Base-by-base conservation (phyloP, 2,113 vertebrate genomes). In the Macquaria australasica region DNA sequence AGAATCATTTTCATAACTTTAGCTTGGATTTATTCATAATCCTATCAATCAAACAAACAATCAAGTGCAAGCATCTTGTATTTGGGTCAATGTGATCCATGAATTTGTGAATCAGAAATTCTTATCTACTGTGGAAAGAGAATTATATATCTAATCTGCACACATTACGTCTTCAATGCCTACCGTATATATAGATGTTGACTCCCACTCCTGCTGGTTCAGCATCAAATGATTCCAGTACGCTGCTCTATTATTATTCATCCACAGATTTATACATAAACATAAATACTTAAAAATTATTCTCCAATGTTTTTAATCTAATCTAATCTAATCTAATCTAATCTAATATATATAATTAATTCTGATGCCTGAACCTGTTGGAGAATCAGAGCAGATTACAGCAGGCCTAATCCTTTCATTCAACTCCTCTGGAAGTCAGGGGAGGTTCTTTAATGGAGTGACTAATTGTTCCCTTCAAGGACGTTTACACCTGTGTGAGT, bases 401-500 rank as follows among this genome's bases (percentile, higher is more conserved):
- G n/a, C 21, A 31, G n/a, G 11, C 2, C 11, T 79, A 66, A 87
- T 88, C 78, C 75, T 58, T 60, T 81, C 62, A 51, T 73, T 81
- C 79, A 73, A 5, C 76, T 75, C 56, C 18, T 68, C 20, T 20
- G 25, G 10, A 53, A 8, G 60, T 62, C n/a, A 34, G 45, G 14
- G 34, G 34, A 48, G 66, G 60, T 67, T 60, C 69, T 82, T 71
- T 58, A 69, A 41, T 8, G 28, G 20, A 28, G 59, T 53, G 43
- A 79, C 43, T 69, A 75, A 69, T 59, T 41, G 58, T 37, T 82
- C 16, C 58, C 64, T 84, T 85, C 18, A n/a, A 64, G 62, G 25
- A 68, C 37, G 18, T 81, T 78, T 25, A 58, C 73, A 85, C 58
- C 48, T 78, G 73, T 50, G 69, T 68, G 55, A 82, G 34, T 84